Percentiles rank a stretch among this genome's conserved stretches.
Conservation (phyloP, 2,113 vertebrate species). For the Rostratula benghalensis region DNA sequence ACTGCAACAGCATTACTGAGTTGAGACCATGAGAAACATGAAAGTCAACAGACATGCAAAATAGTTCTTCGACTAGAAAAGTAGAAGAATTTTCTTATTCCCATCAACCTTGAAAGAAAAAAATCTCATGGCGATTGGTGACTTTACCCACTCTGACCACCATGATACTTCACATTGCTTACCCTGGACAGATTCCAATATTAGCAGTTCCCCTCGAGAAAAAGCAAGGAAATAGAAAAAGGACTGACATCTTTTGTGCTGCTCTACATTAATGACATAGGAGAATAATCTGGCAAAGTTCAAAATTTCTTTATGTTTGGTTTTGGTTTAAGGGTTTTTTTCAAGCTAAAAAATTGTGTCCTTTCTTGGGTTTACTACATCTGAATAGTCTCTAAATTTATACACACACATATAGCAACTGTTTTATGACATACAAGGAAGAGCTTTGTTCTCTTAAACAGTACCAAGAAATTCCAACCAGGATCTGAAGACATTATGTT, state of each 20-base stretch:
- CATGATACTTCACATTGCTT: not conserved
- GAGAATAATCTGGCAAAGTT: not conserved
- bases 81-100: not conserved
- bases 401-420: not conserved
- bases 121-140: rapidly evolving
- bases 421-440: not conserved
- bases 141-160: not conserved
- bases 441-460: not conserved
- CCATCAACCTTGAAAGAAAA: not conserved
- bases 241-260: rapidly evolving
- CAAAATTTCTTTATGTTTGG: not conserved
- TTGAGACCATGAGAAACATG: not conserved
- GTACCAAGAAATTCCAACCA: not conserved
- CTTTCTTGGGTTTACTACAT: not conserved
- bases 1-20: not conserved
- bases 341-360: not conserved
- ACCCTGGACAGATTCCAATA: not conserved
- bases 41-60: not conserved
- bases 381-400: not conserved
- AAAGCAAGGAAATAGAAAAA: not conserved
- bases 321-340: too few relatives aligned
- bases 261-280: not conserved
- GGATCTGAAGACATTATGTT: not conserved
- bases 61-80: not conserved
- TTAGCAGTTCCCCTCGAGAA: not conserved